A percentile compares a stretch with the other conserved stretches of the same genome.
Conservation (phyloP, 2,888 invertebrate species). For the Aporophyla nigra region DNA sequence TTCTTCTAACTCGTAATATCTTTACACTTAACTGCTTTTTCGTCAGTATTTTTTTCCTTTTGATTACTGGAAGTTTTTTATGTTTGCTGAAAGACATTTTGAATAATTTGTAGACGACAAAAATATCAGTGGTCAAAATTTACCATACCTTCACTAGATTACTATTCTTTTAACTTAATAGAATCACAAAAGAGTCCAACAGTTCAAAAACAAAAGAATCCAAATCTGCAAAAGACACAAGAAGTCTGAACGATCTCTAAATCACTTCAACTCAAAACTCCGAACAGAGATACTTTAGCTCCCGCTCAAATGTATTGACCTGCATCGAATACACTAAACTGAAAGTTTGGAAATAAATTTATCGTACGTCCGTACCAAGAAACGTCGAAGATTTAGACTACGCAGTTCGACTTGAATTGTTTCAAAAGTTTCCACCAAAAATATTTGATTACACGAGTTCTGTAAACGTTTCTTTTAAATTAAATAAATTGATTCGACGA, state of each 20-base stretch:
- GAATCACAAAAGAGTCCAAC: background rate
- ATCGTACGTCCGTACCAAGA: constrained; percentile 72
- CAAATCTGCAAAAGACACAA: constrained; percentile 31
- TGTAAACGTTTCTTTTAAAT: constrained; percentile 41
- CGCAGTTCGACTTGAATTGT: constrained; percentile 56
- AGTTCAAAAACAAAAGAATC: constrained; percentile 6
- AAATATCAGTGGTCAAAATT: background rate
- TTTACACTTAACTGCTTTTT: background rate
- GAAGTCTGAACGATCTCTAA: constrained; percentile 53
- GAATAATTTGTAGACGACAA: background rate
- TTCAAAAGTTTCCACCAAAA: constrained; percentile 57
- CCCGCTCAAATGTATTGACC: constrained; percentile 78
- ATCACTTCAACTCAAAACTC: constrained; percentile 56
- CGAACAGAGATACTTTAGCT: constrained; percentile 69
- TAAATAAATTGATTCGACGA: constrained; percentile 44
- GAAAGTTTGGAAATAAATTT: constrained; percentile 82
- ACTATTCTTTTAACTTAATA: background rate
- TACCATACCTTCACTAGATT: background rate
- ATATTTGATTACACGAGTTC: constrained; percentile 61
- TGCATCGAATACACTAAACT: constrained; percentile 76
- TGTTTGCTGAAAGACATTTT: background rate
- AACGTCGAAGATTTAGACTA: constrained; percentile 61
- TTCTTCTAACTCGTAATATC: too few relatives aligned
- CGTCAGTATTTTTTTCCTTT: too few relatives aligned
- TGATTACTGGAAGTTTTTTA: too few relatives aligned